Base-by-base conservation (phyloP, 1,140 invertebrate genomes). In the Adelges cooleyi region DNA sequence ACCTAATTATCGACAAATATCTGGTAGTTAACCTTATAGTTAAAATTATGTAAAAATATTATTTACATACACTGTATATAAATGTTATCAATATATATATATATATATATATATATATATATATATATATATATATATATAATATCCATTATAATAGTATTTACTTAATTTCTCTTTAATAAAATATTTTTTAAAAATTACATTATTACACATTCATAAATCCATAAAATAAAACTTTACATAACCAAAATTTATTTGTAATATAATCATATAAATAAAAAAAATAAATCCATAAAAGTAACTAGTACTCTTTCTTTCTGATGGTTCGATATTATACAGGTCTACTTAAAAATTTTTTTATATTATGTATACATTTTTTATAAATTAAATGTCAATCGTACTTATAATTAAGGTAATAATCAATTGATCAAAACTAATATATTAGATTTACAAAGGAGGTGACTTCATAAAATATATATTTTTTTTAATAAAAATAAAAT, bases 171-270 rank as follows among this genome's bases (percentile, higher is more conserved):
- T 56, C 27, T 56, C 15, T 59, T 59, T 42, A 59, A 59, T 59
- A 59, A 59, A 59, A 59, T 59, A 59, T 59, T n/a, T n/a, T n/a
- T 59, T 17, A 44, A 42, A 56, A 59, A 59, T 44, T 59, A 22
- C 40, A 59, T 44, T 59, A n/a, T 59, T 59, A 44, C 23, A 59
- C n/a, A 59, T 27, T 44, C 10, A 59, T 44, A 59, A 59, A 59
- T 59, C 38, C 54, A 59, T 36, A 54, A 54, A 54, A 54, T 44
- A 36, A 18, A 59, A 42, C 54, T 59, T 27, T 59, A 59, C 54
- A 59, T 25, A 59, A 59, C 38, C 54, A 59, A 59, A 59, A 27
- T 25, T 44, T 20, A 27, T 36, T 27, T 44, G 36, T n/a, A 59
- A 59, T 23, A 40, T 56, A 42, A 56, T 42, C 36, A 42, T 59